Percentiles rank a stretch among this genome's conserved stretches.
Conservation (phyloP, 2,888 invertebrate species). For the Falcaria lacertinaria region DNA sequence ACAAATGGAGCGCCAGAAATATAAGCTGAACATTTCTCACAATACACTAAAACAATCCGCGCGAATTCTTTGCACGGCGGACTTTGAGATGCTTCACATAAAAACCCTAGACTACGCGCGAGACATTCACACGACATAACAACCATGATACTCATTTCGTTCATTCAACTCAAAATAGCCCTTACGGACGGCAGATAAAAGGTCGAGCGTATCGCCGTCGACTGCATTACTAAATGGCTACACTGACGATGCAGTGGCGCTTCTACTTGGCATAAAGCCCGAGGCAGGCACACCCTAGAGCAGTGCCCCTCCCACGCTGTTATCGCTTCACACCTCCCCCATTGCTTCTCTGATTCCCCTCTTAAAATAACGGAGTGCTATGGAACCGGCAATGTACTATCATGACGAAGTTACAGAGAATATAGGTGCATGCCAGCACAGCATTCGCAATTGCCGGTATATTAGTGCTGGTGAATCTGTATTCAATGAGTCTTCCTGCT, state of each 20-base stretch:
- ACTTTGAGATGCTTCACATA: constrained; percentile 63
- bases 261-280: constrained; percentile 69
- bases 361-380: constrained; percentile 44
- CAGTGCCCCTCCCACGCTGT: constrained; percentile 49
- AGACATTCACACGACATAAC: constrained; percentile 56
- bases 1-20: constrained; percentile 25
- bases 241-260: constrained; percentile 68
- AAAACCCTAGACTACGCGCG: constrained; percentile 66
- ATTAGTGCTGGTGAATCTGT: constrained; percentile 21
- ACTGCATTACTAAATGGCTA: constrained; percentile 34
- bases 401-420: constrained; percentile 26
- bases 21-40: constrained; percentile 30
- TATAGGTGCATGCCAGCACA: constrained; percentile 23
- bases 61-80: constrained; percentile 47
- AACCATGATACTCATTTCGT: constrained; percentile 26
- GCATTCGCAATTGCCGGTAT: constrained; percentile 21
- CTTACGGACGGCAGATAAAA: constrained; percentile 35
- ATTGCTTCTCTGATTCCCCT: constrained; percentile 53
- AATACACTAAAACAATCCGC: constrained; percentile 36
- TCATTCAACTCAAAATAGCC: constrained; percentile 28
- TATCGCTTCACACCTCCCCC: constrained; percentile 51
- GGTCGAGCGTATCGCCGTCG: constrained; percentile 19
- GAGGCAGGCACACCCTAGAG: constrained; percentile 50
- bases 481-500: constrained; percentile 15
- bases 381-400: constrained; percentile 51